Base-by-base conservation (phyloP, 2,888 invertebrate species). In the Nomada ferruginata region DNA sequence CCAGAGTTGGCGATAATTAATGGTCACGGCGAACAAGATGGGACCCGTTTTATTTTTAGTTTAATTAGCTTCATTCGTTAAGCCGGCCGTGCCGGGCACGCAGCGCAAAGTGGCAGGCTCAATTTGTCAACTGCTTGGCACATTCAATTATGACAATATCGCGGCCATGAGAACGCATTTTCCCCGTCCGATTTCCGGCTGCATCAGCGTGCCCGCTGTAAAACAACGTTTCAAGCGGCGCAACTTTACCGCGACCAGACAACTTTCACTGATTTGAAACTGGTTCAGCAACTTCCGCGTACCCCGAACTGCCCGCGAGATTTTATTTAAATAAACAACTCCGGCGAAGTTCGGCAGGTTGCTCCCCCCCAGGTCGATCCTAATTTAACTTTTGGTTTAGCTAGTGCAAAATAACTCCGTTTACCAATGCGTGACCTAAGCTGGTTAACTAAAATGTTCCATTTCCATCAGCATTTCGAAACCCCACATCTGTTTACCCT, bases 91-190 rank as follows among this genome's bases (percentile, higher is more conserved):
- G 52, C 23, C 26, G 63, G 18, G 9, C 13, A 23, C 15, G 13
- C 57, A 11, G 29, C 29, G 50, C 50, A 5, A 18, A 42, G n/a
- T 47, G 50, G 18, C 53, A n/a, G 26, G 29, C 63, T 64, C 50
- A 72, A 76, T 76, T 57, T 72, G 77, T 68, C 76, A 61, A 47
- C 44, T 61, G 55, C 53, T 50, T 47, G 47, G 10, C 47, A 26
- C 74, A 15, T 50, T 76, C 52, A 76, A 76, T 78, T 68, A 66
- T 76, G 23, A 63, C 53, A 63, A 57, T 36, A 78, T 10, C 53
- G 3, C n/a, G 20, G n/a, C 13, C 59, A 18, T 11, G 20, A 61
- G 52, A 60, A 66, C 61, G 44, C 60, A 76, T 66, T 76, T 64
- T 65, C 59, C 59, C 44, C 50, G 26, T 59, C 44, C 3, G 64